A percentile compares a stretch with the other conserved stretches of the same genome.
phyloP scores from a whole-genome alignment of 2,888 invertebrate species.

The Leuctra nigra region DNA sequence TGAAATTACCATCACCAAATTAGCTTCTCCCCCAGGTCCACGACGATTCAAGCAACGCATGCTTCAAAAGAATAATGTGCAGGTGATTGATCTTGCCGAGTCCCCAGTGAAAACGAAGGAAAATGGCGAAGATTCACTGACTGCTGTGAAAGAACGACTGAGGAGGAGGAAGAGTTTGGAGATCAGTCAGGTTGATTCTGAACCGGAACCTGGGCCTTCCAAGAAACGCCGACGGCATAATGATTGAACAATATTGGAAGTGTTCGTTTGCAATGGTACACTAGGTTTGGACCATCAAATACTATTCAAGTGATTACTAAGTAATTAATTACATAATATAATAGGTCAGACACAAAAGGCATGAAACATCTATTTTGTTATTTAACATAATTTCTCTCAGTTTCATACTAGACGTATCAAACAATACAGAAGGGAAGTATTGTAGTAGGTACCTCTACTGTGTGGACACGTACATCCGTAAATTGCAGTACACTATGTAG shows the following conservation, averaged over 20 bases:
- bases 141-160: slow-evolving; percentile 30
- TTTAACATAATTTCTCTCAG: too few relatives aligned
- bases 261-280: too few relatives aligned
- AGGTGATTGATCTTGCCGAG: slow-evolving; percentile 31
- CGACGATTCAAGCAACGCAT: slow-evolving; percentile 27
- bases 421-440: too few relatives aligned
- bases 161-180: slow-evolving; percentile 30
- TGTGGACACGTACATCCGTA: too few relatives aligned
- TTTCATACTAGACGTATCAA: too few relatives aligned
- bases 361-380: too few relatives aligned
- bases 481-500: too few relatives aligned
- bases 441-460: too few relatives aligned
- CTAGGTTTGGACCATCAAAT: too few relatives aligned
- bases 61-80: slow-evolving; percentile 27
- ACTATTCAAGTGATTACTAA: too few relatives aligned
- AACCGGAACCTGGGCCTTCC: slow-evolving; percentile 1
- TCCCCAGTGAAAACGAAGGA: slow-evolving; percentile 28
- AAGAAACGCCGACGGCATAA: slow-evolving; percentile 11
- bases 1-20: slow-evolving; percentile 31
- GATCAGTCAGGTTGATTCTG: slow-evolving; percentile 30
- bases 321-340: too few relatives aligned
- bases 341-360: too few relatives aligned
- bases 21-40: slow-evolving; percentile 27
- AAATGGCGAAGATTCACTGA: slow-evolving; percentile 29
- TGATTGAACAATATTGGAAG: neutral